Base-by-base conservation (phyloP, 2,797 vertebrate genomes). In the Staurois parvus region DNA sequence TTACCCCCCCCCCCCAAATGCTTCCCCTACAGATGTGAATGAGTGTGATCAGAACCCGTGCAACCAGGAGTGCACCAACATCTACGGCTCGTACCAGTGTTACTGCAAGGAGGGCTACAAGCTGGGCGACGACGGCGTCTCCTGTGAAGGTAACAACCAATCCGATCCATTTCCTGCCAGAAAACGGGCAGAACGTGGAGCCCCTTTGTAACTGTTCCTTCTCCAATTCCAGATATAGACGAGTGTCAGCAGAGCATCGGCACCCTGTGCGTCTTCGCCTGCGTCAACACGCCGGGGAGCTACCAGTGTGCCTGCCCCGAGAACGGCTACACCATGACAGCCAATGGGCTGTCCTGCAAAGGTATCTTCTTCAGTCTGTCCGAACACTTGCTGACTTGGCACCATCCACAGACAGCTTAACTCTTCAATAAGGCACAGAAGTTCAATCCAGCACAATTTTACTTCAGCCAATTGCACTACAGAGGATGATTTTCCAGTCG, bases 71-170 rank as follows among this genome's bases (percentile, higher is more conserved):
- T 99, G 98, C 40, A 96, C 97, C 92, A 99, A 99, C 83, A 92
- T 98, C 86, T 99, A 99, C 0, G 98, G 98, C 24, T 99, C 98
- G 79, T 99, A 98, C 91, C 98, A 99, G 93, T 99, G 98, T 87
- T 99, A 99, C 93, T 99, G 98, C 91, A 95, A 96, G 84, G 94
- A 96, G 87, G 98, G 98, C 30, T 99, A 97, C 94, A 94, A 96
- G 93, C 95, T 99, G 77, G 94, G 93, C n/a, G 97, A 97, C 84
- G 98, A 99, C 0, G 95, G 97, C 3, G 95, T 96, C 84, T 95
- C 95, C 69, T 99, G 98, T 88, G 96, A 95, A 95, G 98, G 98
- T 99, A 84, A 87, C 26, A 28, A 17, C 1, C 68, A 37, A 34
- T 30, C 15, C 5, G 17, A 52, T 52, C 17, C 48, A 5, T 52